Percentiles rank a stretch among this genome's conserved stretches.
phyloP scores from a whole-genome alignment of 37 sponge, comb jelly and placozoan genomes.

The Oopsacas minuta region DNA sequence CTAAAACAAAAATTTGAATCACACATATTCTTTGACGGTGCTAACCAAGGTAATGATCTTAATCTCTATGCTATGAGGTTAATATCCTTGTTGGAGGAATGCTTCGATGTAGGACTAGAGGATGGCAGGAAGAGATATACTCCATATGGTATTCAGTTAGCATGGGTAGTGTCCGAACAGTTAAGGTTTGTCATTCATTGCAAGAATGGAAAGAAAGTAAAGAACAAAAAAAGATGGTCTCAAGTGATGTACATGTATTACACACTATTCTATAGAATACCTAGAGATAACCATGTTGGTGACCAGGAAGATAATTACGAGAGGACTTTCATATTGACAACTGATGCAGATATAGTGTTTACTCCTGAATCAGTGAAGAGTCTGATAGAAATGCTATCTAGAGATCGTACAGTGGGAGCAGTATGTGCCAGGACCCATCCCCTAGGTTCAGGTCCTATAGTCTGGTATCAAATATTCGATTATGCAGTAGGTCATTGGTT shows the following conservation, averaged over 20 bases:
- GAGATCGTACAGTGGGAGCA: constrained; percentile 57
- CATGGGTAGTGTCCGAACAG: constrained; percentile 24
- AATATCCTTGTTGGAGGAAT: constrained; percentile 46
- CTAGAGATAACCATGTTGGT: not conserved
- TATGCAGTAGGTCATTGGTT: constrained; percentile 82
- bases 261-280: constrained; percentile 43
- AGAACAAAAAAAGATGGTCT: constrained; percentile 77
- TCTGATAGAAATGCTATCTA: constrained; percentile 51
- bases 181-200: constrained; percentile 59
- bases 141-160: constrained; percentile 52
- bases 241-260: constrained; percentile 95
- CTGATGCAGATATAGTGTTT: constrained; percentile 83
- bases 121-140: constrained; percentile 33
- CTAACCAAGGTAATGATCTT: constrained; percentile 38
- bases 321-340: constrained; percentile 78
- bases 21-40: constrained; percentile 76
- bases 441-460: constrained; percentile 55
- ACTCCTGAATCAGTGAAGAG: constrained; percentile 50
- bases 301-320: constrained; percentile 12
- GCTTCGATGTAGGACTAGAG: constrained; percentile 27
- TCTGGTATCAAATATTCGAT: constrained; percentile 83
- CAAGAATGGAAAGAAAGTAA: constrained; percentile 57
- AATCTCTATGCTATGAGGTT: constrained; percentile 52
- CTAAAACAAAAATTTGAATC: constrained; percentile 39
- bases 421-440: constrained; percentile 81